Conservation (phyloP, 2,797 vertebrate genomes). For the Clarias laeviceps region DNA sequence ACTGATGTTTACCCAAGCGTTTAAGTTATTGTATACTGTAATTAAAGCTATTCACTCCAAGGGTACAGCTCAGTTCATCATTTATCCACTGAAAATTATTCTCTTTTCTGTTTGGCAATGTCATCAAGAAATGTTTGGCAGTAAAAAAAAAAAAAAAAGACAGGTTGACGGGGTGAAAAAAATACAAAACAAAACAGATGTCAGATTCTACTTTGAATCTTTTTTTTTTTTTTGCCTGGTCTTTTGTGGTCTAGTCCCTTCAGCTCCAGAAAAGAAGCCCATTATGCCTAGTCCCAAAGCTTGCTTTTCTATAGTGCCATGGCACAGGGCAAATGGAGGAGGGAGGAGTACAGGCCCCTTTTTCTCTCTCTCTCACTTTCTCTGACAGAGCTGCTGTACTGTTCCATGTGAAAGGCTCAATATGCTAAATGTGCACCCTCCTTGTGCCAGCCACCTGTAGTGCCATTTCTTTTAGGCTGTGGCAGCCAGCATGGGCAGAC, state of each 20-base stretch:
- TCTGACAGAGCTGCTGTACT: constrained; percentile 73
- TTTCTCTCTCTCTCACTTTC: constrained; percentile 32
- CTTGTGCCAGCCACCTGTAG: constrained; percentile 84
- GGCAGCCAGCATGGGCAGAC: constrained; percentile 69
- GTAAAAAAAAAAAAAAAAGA: constrained; percentile 1
- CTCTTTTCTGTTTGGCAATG: constrained; percentile 13
- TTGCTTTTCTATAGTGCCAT: constrained; percentile 72
- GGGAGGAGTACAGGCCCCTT: constrained; percentile 75
- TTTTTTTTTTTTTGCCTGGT: constrained; percentile 30
- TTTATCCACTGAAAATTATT: neutral
- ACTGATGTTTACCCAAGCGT: neutral
- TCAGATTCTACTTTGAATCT: constrained; percentile 51
- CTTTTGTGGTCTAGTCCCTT: constrained; percentile 53
- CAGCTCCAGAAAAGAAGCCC: constrained; percentile 69
- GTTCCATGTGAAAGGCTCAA: constrained; percentile 78
- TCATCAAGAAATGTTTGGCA: constrained; percentile 22
- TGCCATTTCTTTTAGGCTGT: constrained; percentile 74
- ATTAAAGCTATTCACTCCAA: too few species aligned
- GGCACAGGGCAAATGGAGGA: constrained; percentile 67
- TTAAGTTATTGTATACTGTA: neutral
- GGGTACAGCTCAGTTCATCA: neutral
- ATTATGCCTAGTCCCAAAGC: constrained; percentile 77
- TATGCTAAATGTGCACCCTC: constrained; percentile 69
- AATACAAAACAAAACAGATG: constrained; percentile 35
- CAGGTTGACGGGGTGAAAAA: neutral